Base-by-base conservation (phyloP, 2,888 invertebrate genomes). In the Rhagonycha fulva region DNA sequence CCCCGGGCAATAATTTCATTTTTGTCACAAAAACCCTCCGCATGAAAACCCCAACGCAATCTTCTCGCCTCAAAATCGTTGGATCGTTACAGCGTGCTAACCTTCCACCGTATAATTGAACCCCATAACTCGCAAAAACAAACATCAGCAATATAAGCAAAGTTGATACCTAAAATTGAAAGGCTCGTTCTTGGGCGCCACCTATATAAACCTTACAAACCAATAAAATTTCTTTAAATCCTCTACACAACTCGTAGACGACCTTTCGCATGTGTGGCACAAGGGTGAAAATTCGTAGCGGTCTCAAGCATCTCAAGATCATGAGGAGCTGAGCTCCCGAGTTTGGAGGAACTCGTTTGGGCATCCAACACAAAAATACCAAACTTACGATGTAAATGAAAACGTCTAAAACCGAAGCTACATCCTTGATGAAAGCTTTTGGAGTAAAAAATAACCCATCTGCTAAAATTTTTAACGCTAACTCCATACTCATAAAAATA, bases 241-340 rank as follows among this genome's bases (percentile, higher is more conserved):
- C 99, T 81, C 98, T 91, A 85, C 98, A 98, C 74, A 99, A 90
- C 86, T 99, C 99, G 87, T 98, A 98, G 72, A 99, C 99, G 19
- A 99, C 99, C 89, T 98, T 97, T 80, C 99, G 92, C 97, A 99
- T 99, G 87, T 99, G 99, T 70, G 99, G 99, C 30, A 99, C 98
- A 72, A 99, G 90, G 28, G 98, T 98, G 88, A 99, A 99, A 83
- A 99, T 99, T 72, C 99, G 89, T 76, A 99, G 89, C 3, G 99
- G 99, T 10, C 99, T 92, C 81, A 99, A 94, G 88, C 99, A 99
- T 72, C 99, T 93, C 81, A 99, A 90, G 80, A 99, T 97, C 96
- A 99, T 97, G 71, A 99, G 89, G 76, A 98, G 90, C 88, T 99
- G 99, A 9, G 98, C 97, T 0, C 94, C 92, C 7, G 98, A 98